Percentiles rank a stretch among this genome's conserved stretches.
Conservation (phyloP, 2,797 vertebrate species). For the Chaetophractus vellerosus region DNA sequence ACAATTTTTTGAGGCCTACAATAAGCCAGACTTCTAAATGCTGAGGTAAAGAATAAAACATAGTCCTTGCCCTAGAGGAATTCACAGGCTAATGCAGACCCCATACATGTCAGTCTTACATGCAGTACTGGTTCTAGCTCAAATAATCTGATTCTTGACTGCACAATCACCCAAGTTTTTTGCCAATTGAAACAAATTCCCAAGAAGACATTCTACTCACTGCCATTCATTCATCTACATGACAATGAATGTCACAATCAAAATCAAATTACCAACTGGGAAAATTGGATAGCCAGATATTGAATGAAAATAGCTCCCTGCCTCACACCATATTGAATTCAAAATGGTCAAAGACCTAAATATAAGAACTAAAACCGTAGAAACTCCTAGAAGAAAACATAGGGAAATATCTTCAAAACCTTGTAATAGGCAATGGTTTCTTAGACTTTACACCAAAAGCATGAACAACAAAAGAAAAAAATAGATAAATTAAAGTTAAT, state of each 20-base stretch:
- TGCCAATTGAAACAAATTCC: slow-evolving; percentile 12
- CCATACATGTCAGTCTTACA: background rate
- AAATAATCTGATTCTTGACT: background rate
- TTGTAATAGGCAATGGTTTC: too few species aligned
- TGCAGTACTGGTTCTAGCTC: background rate
- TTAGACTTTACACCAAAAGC: too few species aligned
- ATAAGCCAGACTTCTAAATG: background rate
- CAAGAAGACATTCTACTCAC: slow-evolving; percentile 16
- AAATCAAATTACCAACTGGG: slow-evolving; percentile 15
- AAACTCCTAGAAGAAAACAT: too few species aligned
- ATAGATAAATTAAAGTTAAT: too few species aligned
- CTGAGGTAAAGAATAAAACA: background rate
- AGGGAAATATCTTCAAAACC: too few species aligned
- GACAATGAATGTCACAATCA: background rate
- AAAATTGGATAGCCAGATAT: too few species aligned
- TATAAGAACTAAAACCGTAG: too few species aligned
- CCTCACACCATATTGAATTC: too few species aligned
- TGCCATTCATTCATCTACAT: background rate
- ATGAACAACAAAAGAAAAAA: too few species aligned
- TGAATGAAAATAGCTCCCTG: too few species aligned
- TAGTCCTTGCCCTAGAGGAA: background rate
- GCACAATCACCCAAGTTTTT: slow-evolving; percentile 1
- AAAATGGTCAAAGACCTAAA: too few species aligned
- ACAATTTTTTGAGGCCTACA: background rate
- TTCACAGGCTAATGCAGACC: background rate